Base-by-base conservation (phyloP, 1,140 invertebrate genomes). In the Ceratosolen solmsi region DNA sequence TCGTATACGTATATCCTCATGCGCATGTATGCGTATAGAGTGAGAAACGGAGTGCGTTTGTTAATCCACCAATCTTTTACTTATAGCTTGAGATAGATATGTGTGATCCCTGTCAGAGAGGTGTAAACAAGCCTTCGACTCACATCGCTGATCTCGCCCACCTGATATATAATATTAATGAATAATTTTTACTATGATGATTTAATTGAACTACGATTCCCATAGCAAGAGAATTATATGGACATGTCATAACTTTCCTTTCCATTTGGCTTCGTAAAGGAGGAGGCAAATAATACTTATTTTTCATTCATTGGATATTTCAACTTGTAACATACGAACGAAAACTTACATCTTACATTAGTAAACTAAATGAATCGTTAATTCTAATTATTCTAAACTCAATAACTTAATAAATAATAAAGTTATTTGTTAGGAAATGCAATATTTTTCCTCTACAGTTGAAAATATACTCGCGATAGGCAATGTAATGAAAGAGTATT, bases 151-250 rank as follows among this genome's bases (percentile, higher is more conserved):
- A 46, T 22, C 51, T 36, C 70, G 84, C 87, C 87, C 85, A 87
- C 87, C 83, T 86, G 84, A 84, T 82, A 49, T 88, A 84, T 86
- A 86, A 76, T 63, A 63, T 13, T 27, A 15, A 33, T 22, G 15
- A 38, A 27, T 63, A 4, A 22, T 41, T 68, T 65, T 68, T 17
- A 11, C 30, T 27, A 41, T 41, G 68, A 79, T 60, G 60, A 51
- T 80, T 0, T 36, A 54, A 25, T 65, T 36, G 38, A 30, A n/a
- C 1, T 9, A 1, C 49, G 25, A 68, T 73, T 54, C 30, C 79
- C 79, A 22, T 80, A 80, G 74, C 73, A 51, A 71, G 70, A 56
- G 54, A 80, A 80, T 78, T 51, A 51, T 25, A 38, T 20, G 11
- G 74, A 4, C 25, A 9, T 17, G 33, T 25, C 22, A 25, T 60